phyloP scores from a whole-genome alignment of 2,113 vertebrate species.

The Phylloscopus trochiloides region DNA sequence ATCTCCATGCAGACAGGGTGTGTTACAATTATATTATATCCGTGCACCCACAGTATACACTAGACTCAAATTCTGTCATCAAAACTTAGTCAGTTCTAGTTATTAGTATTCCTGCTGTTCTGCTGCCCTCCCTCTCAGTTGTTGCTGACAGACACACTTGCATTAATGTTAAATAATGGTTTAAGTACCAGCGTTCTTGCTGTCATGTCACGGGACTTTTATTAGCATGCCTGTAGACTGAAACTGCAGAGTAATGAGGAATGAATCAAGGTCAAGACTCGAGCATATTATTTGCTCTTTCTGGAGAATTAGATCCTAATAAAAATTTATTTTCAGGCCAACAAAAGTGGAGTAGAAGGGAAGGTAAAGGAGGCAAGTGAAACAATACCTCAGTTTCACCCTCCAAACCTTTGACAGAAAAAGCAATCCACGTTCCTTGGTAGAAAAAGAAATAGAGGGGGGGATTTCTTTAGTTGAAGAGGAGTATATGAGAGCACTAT shows the following conservation, averaged over 20 bases:
- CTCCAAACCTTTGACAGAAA: not conserved
- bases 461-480: not conserved
- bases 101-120: not conserved
- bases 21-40: not conserved
- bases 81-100: not conserved
- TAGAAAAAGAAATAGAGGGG: not conserved
- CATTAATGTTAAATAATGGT: not conserved
- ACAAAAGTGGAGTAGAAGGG: not conserved
- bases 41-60: not conserved
- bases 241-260: not conserved
- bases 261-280: not conserved
- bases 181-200: not conserved
- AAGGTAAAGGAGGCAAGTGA: not conserved
- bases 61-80: not conserved
- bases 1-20: not conserved
- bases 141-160: not conserved
- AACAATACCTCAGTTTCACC: not conserved
- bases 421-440: not conserved
- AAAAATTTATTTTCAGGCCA: not conserved
- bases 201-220: fast-evolving
- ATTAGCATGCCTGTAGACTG: not conserved
- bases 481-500: not conserved
- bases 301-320: not conserved
- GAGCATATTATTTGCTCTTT: not conserved
- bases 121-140: not conserved